A percentile compares a stretch with the other conserved stretches of the same genome.
Conservation (phyloP, 1,140 invertebrate species). For the fruit fly (Drosophila melanogaster) region Release_6_plus_ISO1_MT NT_033779.5:7056501-7057000, state of each 20-base stretch:
- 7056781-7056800: slow-evolving; percentile 42
- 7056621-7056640: slow-evolving; percentile 30
- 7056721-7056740: slow-evolving; percentile 62
- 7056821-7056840: slow-evolving; percentile 24
- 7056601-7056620: slow-evolving; percentile 15
- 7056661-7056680: slow-evolving; percentile 70
- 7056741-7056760: slow-evolving; percentile 31
- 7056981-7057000: slow-evolving; percentile 79
- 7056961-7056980: slow-evolving; percentile 85
- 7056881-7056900: slow-evolving; percentile 47
- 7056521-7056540: slow-evolving; percentile 18
- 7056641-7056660: slow-evolving; percentile 60
- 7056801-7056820: slow-evolving; percentile 28
- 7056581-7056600: slow-evolving; percentile 9
- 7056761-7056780: slow-evolving; percentile 9
- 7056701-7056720: slow-evolving; percentile 44
- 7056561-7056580: slow-evolving; percentile 2
- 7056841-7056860: slow-evolving; percentile 44
- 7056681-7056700: slow-evolving; percentile 40
- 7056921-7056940: slow-evolving; percentile 38
- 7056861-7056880: slow-evolving; percentile 50
- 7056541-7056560: slow-evolving; percentile 18
- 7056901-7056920: slow-evolving; percentile 30
- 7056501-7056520: slow-evolving; percentile 35
- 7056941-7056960: slow-evolving; percentile 69